phyloP scores from a whole-genome alignment of 2,113 vertebrate species.

The Nycticryphes semicollaris region DNA sequence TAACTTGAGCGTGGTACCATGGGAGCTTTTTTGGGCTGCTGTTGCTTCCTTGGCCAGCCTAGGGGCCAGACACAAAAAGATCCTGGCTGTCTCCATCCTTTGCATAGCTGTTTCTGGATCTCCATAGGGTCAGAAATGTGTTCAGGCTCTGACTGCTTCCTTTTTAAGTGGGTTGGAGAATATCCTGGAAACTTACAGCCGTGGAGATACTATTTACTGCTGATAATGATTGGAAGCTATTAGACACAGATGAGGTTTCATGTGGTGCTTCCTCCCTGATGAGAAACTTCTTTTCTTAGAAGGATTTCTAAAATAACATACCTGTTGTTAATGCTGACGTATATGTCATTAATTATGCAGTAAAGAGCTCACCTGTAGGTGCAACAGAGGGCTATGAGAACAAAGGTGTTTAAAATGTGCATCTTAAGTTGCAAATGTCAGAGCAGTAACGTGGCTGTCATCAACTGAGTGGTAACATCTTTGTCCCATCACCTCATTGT shows the following conservation, averaged over 20 bases:
- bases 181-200: background rate
- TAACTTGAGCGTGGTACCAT: background rate
- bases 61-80: background rate
- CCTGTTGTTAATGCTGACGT: background rate
- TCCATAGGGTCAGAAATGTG: fast-evolving
- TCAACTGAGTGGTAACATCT: background rate
- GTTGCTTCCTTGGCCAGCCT: background rate
- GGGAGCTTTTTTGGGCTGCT: background rate
- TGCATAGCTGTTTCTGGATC: too few species aligned
- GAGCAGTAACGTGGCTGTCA: too few species aligned
- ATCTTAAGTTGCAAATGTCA: background rate
- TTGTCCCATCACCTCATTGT: background rate
- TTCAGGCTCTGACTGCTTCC: background rate
- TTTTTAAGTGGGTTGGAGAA: background rate
- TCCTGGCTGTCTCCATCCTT: background rate
- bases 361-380: background rate
- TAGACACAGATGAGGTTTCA: background rate
- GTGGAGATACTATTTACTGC: background rate
- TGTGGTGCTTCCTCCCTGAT: background rate
- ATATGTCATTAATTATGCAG: background rate
- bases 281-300: background rate
- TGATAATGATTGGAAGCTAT: background rate
- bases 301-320: background rate
- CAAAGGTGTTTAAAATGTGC: background rate
- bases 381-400: background rate